A percentile compares a stretch with the other conserved stretches of the same genome.
phyloP scores from a whole-genome alignment of 1,140 invertebrate genomes.

The Drepana arcuata region DNA sequence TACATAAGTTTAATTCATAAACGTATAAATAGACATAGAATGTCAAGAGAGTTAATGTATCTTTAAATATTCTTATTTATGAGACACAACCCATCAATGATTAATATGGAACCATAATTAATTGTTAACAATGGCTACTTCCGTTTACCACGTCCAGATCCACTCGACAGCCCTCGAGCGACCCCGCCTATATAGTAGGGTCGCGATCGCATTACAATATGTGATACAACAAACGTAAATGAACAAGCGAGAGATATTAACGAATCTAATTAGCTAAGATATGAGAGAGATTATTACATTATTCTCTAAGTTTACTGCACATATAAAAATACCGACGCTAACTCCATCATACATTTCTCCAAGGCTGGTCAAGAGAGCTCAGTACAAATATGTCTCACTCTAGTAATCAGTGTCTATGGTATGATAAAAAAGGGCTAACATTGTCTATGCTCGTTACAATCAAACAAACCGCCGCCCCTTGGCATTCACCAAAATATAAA shows the following conservation, averaged over 20 bases:
- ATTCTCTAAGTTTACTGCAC: constrained; percentile 59
- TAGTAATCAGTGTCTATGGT: constrained; percentile 24
- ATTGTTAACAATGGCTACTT: too few relatives aligned
- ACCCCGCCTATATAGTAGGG: too few relatives aligned
- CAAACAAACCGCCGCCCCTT: constrained; percentile 30
- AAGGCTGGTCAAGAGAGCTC: constrained; percentile 29
- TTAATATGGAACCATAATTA: too few relatives aligned
- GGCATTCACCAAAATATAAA: constrained; percentile 27
- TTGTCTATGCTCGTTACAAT: constrained; percentile 21
- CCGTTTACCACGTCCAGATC: too few relatives aligned
- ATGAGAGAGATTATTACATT: constrained; percentile 50
- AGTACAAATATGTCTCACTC: constrained; percentile 17
- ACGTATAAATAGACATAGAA: too few relatives aligned
- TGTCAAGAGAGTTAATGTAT: too few relatives aligned
- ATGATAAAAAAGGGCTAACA: constrained; percentile 23
- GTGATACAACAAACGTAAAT: constrained; percentile 16
- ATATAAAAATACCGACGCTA: constrained; percentile 59
- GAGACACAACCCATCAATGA: too few relatives aligned
- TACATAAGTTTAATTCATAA: too few relatives aligned
- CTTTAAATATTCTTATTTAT: too few relatives aligned
- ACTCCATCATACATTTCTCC: constrained; percentile 15
- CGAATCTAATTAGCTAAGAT: constrained; percentile 64
- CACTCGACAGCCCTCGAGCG: too few relatives aligned
- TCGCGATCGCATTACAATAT: too few relatives aligned
- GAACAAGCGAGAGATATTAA: constrained; percentile 44